phyloP scores from a whole-genome alignment of 2,888 invertebrate genomes.

The Margaritifera margaritifera region DNA sequence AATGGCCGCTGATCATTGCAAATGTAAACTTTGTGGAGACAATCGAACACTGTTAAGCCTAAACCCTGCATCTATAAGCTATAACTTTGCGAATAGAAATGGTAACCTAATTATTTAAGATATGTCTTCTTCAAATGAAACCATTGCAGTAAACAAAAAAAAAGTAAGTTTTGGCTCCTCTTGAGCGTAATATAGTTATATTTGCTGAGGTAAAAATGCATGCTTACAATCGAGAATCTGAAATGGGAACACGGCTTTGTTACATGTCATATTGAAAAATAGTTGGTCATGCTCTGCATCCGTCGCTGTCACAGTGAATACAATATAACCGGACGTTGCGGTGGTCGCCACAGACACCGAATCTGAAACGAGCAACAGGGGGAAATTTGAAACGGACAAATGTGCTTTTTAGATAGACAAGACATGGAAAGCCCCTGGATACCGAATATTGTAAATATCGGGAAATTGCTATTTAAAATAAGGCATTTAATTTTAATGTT shows the following conservation, averaged over 20 bases:
- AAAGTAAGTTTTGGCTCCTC: not conserved
- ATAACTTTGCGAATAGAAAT: no score
- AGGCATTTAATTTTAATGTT: no score
- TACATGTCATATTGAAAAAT: constrained; percentile 26
- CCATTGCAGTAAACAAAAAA: not conserved
- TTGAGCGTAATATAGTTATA: not conserved
- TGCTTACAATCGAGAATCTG: constrained; percentile 34
- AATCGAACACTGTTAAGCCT: no score
- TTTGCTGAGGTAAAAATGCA: not conserved
- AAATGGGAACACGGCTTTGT: constrained; percentile 26
- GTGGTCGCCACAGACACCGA: constrained; percentile 17
- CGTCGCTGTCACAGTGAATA: constrained; percentile 25
- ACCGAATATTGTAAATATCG: no score
- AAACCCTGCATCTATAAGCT: no score
- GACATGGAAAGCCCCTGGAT: no score
- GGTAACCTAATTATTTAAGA: no score
- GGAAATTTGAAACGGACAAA: no score
- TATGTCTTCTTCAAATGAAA: not conserved
- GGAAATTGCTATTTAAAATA: no score
- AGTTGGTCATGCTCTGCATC: constrained; percentile 33
- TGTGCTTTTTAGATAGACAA: no score
- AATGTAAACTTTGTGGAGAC: no score
- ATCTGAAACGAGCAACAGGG: constrained; percentile 6
- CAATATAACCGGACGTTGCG: constrained; percentile 20
- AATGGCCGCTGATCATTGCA: no score